Evolutionary conservation across 2,888 invertebrate genomes (phyloP), one percentile per base, ranked within the genome.

Genomic region (Cordylochernes scorpioides): DNA sequence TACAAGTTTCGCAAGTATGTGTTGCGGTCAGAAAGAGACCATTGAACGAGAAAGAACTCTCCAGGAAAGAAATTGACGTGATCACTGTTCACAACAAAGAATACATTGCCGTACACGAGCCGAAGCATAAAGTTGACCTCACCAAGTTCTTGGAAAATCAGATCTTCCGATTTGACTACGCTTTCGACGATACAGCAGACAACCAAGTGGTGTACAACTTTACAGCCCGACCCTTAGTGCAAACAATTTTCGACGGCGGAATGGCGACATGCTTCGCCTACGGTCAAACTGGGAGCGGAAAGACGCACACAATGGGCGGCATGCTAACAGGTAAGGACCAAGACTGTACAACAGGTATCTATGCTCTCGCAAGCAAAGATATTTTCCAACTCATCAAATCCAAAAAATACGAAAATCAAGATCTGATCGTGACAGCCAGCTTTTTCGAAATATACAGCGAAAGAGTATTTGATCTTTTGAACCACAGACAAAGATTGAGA

Each of bases 261-360:
- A 91, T 91, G 77, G 94, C 97, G 15, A 97, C 97, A 15, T 99
- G 97, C 55, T 99, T 99, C 60, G 94, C 97, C 4, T 97, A 99
- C 55, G 97, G 97, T 30, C 97, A 97, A 58, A 97, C 94, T 2
- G 97, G 94, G 26, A 82, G 82, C 47, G 63, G 63, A 67, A 88
- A 50, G 75, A 97, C 62, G n/a, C 74, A 43, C 39, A 97, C 94
- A 22, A 97, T 97, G 94, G 94, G 94, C 25, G 94, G 94, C n/a
- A 86, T 62, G 37, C 63, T 91, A 51, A 74, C 69, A 60, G 84
- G 73, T 34, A 86, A 75, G 61, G 72, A 68, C 41, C 91, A 91
- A 58, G 86, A 91, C 60, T 88, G 84, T 57, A 74, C 78, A 12
- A 80, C 77, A 54, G 97, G 94, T 39, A 86, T 97, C 39, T 97